A percentile compares a stretch with the other conserved stretches of the same genome.
Evolutionary conservation across 2,888 invertebrate species (phyloP).

Genomic region (Acrocyrtus sp.): DNA sequence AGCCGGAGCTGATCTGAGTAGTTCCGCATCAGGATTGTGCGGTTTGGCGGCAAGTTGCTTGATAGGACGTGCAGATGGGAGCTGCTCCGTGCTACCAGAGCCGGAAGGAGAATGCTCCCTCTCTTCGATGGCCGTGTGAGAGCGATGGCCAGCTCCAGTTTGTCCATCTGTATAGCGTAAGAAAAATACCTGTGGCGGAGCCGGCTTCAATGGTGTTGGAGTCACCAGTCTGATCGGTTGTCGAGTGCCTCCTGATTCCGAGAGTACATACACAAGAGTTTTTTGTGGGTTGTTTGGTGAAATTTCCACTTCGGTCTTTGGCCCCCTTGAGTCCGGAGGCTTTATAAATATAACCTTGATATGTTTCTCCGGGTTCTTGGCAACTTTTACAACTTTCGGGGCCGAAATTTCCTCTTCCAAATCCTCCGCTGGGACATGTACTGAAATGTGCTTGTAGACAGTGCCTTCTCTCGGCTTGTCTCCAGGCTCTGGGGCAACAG

Average conservation of each 20-base stretch:
- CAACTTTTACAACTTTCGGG: slow-evolving; percentile 23
- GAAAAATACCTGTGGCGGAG: slow-evolving; percentile 50
- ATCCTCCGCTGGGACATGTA: slow-evolving; percentile 41
- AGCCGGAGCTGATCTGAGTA: slow-evolving; percentile 23
- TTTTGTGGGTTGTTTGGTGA: slow-evolving; percentile 19
- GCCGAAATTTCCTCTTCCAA: slow-evolving; percentile 30
- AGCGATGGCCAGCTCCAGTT: slow-evolving; percentile 16
- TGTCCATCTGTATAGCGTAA: slow-evolving; percentile 34
- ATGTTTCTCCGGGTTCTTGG: slow-evolving; percentile 48
- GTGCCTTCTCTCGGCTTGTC: slow-evolving; percentile 16
- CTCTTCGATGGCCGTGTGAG: neutral
- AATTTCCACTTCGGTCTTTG: slow-evolving; percentile 43
- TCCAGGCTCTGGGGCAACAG: neutral
- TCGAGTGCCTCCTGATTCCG: slow-evolving; percentile 21
- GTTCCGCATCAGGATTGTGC: slow-evolving; percentile 19
- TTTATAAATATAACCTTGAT: slow-evolving; percentile 46
- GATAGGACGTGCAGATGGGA: neutral
- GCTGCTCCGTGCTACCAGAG: neutral
- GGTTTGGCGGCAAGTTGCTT: slow-evolving; percentile 20
- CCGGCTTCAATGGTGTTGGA: slow-evolving; percentile 24
- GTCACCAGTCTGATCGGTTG: slow-evolving; percentile 28
- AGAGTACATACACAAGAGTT: slow-evolving; percentile 44
- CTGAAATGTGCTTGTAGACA: slow-evolving; percentile 82
- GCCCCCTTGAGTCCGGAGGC: slow-evolving; percentile 11
- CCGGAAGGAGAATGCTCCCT: neutral